Base-by-base conservation (phyloP, 2,797 vertebrate species). In the Sciurus vulgaris region DNA sequence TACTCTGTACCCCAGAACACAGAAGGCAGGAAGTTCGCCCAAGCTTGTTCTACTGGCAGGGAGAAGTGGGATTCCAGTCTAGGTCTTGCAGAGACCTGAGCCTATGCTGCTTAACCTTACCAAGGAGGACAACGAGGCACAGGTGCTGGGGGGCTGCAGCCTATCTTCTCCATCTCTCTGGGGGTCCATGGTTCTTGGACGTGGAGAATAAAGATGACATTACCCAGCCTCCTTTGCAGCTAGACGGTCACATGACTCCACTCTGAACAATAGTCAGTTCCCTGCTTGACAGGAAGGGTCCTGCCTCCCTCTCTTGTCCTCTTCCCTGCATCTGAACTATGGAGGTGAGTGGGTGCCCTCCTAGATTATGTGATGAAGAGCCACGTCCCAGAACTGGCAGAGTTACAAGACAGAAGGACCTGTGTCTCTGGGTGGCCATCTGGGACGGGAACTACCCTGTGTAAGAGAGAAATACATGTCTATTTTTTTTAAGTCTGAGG, bases 161-260 rank as follows among this genome's bases (percentile, higher is more conserved):
- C 51, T 49, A 59, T 56, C 5, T 44, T 65, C 24, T 90, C 20
- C 41, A 18, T 44, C 79, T 51, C 56, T 76, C 49, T 51, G 44
- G 72, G 61, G 67, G 33, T 12, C 3, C 18, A 22, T 12, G n/a
- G 18, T 13, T 44, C 49, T 51, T 44, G 41, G 49, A 47, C 26
- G 12, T 11, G 65, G 30, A 86, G 63, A 67, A 13, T 44, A 65
- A 81, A 95, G 24, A 90, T 72, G 74, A 26, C 51, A 47, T 35
- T 93, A 89, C 49, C 61, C 94, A 93, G 44, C 2, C 28, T 86
- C 70, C 93, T 83, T 93, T 72, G 74, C 28, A 41, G 38, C 8
- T 11, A 35, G 18, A 3, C 5, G 30, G 17, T 96, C 90, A 94
- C 28, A 8, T 30, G 92, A 89, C 70, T 79, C n/a, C 63, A n/a